A percentile compares a stretch with the other conserved stretches of the same genome.
These are phyloP conservation scores for Balaenoptera acutorostrata DNA, from an alignment of 2,113 vertebrate genomes.

Conservation along the genomic window DNA sequence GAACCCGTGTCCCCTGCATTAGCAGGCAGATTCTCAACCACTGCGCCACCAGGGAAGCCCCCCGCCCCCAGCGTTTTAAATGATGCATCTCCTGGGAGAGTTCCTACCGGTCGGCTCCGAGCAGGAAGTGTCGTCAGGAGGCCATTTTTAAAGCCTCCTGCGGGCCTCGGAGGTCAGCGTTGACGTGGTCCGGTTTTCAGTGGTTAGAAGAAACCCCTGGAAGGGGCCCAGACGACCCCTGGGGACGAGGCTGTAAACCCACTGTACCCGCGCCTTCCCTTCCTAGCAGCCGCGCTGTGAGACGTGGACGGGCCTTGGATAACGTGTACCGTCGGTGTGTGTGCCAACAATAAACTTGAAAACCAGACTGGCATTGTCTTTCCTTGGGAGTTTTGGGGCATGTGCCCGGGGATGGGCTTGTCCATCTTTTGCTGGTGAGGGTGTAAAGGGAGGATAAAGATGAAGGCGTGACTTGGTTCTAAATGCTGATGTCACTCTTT, in stretches of 20 bases:
- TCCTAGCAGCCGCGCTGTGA: not conserved
- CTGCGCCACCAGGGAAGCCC: too few relatives aligned
- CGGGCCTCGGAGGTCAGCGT: conserved; percentile 21
- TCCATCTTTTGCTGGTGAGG: not conserved
- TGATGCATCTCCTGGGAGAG: not conserved
- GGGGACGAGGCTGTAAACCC: not conserved
- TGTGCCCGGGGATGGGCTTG: not conserved
- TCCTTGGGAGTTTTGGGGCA: not conserved
- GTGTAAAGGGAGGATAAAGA: not conserved
- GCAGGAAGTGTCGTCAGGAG: conserved; percentile 75
- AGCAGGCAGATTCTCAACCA: too few relatives aligned
- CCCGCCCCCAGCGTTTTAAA: conserved; percentile 44
- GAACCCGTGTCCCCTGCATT: too few relatives aligned
- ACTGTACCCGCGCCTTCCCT: not conserved
- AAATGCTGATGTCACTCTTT: not conserved
- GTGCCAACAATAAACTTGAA: conserved; percentile 57
- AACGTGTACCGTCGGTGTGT: not conserved
- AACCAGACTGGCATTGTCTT: conserved; percentile 64
- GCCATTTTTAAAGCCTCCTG: conserved; percentile 76
- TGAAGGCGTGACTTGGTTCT: not conserved
- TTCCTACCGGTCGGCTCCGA: not conserved
- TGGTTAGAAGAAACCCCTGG: not conserved
- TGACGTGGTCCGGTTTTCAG: not conserved
- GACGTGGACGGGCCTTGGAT: not conserved
- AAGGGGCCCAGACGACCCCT: not conserved